A percentile compares a stretch with the other conserved stretches of the same genome.
Evolutionary conservation across 2,113 vertebrate species (phyloP).

Genomic region (Mormyrus lacerda): DNA sequence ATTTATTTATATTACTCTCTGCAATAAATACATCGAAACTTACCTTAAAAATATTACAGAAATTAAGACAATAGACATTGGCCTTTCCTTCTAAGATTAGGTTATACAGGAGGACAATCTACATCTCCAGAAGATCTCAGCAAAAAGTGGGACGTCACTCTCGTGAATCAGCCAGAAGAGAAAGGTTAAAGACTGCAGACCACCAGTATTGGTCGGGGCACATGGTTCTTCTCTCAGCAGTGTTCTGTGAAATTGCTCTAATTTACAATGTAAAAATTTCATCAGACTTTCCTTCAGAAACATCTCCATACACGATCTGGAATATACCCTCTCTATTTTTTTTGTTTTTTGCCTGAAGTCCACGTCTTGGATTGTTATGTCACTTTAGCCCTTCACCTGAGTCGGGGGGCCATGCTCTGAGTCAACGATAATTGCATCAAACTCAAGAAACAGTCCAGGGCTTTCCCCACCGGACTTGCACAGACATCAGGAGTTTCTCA

Average conservation of each 20-base stretch:
- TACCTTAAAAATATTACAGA: background rate
- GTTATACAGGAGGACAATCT: background rate
- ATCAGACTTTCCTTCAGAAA: slow-evolving; percentile 51
- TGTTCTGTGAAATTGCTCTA: background rate
- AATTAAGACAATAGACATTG: background rate
- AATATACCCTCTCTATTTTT: slow-evolving; percentile 65
- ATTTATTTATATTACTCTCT: background rate
- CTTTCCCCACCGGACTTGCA: background rate
- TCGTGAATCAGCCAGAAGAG: background rate
- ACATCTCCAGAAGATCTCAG: background rate
- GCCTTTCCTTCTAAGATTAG: background rate
- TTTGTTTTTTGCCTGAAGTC: slow-evolving; percentile 53
- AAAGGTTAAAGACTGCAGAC: background rate
- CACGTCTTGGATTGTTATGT: slow-evolving; percentile 66
- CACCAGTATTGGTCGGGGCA: background rate
- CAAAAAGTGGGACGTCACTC: background rate
- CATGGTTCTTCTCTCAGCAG: background rate
- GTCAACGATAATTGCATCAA: slow-evolving; percentile 60
- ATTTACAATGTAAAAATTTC: background rate
- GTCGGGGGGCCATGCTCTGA: slow-evolving; percentile 58
- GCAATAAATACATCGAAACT: background rate
- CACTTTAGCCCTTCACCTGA: slow-evolving; percentile 59
- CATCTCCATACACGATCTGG: slow-evolving; percentile 58
- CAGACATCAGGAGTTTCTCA: background rate
- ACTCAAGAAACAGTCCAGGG: slow-evolving; percentile 56